Conservation (phyloP, 2,888 invertebrate genomes). For the Tetrapedia diversipes region DNA sequence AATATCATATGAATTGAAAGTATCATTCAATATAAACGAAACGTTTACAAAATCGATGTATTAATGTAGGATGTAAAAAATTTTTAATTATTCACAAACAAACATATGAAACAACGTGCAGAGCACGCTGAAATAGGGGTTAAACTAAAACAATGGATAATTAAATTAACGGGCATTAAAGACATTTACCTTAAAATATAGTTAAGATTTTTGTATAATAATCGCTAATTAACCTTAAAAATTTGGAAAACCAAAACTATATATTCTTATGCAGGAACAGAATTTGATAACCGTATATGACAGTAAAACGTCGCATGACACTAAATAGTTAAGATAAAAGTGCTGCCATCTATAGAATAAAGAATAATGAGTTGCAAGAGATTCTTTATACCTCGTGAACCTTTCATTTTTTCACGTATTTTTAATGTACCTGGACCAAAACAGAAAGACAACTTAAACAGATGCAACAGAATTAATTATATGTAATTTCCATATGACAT, state of each 20-base stretch:
- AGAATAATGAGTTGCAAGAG: too few relatives aligned
- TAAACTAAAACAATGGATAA: background rate
- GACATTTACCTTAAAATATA: conserved; percentile 26
- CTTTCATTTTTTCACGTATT: too few relatives aligned
- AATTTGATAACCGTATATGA: conserved; percentile 20
- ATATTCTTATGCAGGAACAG: background rate
- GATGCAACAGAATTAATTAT: too few relatives aligned
- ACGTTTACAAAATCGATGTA: background rate
- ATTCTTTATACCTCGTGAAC: too few relatives aligned
- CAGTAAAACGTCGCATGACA: background rate
- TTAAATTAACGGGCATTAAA: background rate
- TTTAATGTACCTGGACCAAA: too few relatives aligned
- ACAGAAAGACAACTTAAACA: too few relatives aligned
- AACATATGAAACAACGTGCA: background rate
- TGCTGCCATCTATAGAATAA: conserved; percentile 18
- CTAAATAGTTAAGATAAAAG: background rate
- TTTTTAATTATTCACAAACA: background rate
- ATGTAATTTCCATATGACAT: too few relatives aligned
- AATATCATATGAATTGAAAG: background rate
- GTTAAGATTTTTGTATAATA: background rate
- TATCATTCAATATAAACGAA: background rate
- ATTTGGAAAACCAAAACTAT: background rate
- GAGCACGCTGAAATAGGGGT: too few relatives aligned
- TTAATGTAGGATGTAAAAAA: background rate
- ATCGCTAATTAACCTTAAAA: background rate